Conservation (phyloP, 92 coral and sea anemone species). For the Anthopleura xanthogrammica region DNA sequence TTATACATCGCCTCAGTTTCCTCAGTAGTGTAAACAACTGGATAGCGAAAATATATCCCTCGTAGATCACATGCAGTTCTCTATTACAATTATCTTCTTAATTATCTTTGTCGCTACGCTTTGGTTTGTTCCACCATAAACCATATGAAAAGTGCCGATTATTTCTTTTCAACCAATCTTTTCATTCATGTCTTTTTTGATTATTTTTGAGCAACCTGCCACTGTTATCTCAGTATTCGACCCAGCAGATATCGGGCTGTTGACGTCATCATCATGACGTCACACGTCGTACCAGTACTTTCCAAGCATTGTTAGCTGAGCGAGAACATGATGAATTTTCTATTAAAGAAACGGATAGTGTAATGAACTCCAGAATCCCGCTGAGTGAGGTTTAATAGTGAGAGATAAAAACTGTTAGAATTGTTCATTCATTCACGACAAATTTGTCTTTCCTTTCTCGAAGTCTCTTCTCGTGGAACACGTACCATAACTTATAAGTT, state of each 20-base stretch:
- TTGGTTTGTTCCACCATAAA: too few species aligned
- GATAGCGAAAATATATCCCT: too few species aligned
- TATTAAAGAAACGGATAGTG: not conserved
- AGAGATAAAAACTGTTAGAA: not conserved
- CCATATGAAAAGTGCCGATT: not conserved
- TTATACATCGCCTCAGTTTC: too few species aligned
- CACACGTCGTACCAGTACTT: not conserved
- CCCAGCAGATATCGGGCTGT: not conserved
- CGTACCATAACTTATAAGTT: too few species aligned
- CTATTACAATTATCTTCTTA: too few species aligned
- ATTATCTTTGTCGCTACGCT: too few species aligned
- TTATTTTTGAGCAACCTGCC: not conserved
- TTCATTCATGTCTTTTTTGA: not conserved
- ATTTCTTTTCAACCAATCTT: not conserved
- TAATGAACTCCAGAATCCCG: not conserved
- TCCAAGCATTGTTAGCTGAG: not conserved
- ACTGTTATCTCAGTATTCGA: not conserved
- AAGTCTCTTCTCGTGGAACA: too few species aligned
- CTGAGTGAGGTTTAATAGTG: not conserved
- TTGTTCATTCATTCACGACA: not conserved
- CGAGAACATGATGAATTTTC: not conserved
- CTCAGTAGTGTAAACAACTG: too few species aligned
- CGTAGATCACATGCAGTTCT: too few species aligned
- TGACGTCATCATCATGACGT: slow-evolving; percentile 2
- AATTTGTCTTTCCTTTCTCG: too few species aligned